These are phyloP conservation scores for Odontothrips loti DNA, from an alignment of 2,888 invertebrate species.

Conservation along the genomic window DNA sequence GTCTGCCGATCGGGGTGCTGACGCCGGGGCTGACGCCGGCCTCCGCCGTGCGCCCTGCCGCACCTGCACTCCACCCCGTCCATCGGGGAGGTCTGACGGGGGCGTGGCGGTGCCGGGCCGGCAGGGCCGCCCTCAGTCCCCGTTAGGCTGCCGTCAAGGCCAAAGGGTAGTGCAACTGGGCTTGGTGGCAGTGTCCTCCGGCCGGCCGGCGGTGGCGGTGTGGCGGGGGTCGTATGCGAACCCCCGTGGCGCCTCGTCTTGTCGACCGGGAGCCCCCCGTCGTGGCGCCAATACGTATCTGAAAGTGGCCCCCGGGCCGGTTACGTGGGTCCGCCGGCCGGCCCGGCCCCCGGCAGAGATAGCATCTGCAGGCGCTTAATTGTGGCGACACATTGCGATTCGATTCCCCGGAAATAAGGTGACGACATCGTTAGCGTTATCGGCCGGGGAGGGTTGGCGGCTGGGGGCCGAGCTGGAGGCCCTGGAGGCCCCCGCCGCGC, in stretches of 20 bases:
- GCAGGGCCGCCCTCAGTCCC: background rate
- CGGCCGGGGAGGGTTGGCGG: background rate
- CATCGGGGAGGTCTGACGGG: background rate
- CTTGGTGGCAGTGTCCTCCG: too few species aligned
- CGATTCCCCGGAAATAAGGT: slow-evolving; percentile 22
- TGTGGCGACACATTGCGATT: background rate
- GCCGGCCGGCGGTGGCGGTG: background rate
- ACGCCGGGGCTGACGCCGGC: background rate
- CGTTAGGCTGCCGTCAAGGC: too few species aligned
- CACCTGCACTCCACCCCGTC: background rate
- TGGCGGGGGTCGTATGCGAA: background rate
- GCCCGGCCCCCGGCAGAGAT: background rate
- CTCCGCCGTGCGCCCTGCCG: background rate
- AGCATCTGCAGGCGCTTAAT: background rate
- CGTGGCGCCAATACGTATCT: too few species aligned
- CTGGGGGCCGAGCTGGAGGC: too few species aligned
- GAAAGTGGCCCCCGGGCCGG: too few species aligned
- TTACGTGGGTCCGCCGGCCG: too few species aligned
- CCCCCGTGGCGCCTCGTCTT: background rate
- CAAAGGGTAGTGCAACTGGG: background rate
- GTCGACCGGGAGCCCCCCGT: background rate
- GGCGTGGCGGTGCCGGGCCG: background rate
- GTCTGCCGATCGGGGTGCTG: too few species aligned
- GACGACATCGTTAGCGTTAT: slow-evolving; percentile 12
- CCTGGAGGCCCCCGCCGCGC: too few species aligned